Evolutionary conservation across 2,113 vertebrate species (phyloP).

Genomic region (Zootoca vivipara): DNA sequence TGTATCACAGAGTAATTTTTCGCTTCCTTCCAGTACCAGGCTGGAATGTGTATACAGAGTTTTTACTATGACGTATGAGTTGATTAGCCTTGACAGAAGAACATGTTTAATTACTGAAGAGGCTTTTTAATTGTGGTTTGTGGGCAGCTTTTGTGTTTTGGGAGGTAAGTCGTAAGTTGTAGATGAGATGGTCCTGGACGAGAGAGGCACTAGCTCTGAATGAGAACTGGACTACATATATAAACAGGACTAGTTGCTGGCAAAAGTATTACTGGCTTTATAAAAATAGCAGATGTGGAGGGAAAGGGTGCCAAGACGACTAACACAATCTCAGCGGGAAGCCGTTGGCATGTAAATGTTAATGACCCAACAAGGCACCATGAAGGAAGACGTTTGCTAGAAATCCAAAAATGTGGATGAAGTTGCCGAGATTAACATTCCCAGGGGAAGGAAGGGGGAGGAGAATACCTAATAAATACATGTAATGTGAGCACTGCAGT

Average conservation of each 20-base stretch:
- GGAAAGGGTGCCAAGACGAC: conserved; percentile 58
- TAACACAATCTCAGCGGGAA: conserved; percentile 61
- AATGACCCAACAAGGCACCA: conserved; percentile 52
- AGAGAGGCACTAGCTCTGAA: conserved; percentile 37
- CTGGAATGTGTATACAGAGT: neutral
- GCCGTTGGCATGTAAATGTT: conserved; percentile 60
- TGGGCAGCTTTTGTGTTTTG: conserved; percentile 30
- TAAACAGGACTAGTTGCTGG: conserved; percentile 62
- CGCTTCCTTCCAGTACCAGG: neutral
- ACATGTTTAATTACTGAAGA: neutral
- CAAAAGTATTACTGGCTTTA: conserved; percentile 56
- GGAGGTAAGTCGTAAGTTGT: conserved; percentile 1
- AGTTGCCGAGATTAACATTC: conserved; percentile 58
- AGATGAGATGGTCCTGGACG: conserved; percentile 21
- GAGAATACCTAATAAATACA: conserved; percentile 47
- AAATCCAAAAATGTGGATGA: conserved; percentile 57
- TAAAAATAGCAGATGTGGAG: conserved; percentile 68
- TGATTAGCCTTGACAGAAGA: conserved; percentile 24
- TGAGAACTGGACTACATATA: conserved; percentile 36
- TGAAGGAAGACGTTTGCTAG: conserved; percentile 61
- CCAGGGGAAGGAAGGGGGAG: conserved; percentile 23
- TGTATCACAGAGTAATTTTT: neutral
- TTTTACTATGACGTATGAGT: conserved; percentile 37
- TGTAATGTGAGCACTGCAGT: conserved; percentile 36
- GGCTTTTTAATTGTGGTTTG: conserved; percentile 1